Base-by-base conservation (phyloP, 1,140 invertebrate genomes). In the Bathynomus jamesi region DNA sequence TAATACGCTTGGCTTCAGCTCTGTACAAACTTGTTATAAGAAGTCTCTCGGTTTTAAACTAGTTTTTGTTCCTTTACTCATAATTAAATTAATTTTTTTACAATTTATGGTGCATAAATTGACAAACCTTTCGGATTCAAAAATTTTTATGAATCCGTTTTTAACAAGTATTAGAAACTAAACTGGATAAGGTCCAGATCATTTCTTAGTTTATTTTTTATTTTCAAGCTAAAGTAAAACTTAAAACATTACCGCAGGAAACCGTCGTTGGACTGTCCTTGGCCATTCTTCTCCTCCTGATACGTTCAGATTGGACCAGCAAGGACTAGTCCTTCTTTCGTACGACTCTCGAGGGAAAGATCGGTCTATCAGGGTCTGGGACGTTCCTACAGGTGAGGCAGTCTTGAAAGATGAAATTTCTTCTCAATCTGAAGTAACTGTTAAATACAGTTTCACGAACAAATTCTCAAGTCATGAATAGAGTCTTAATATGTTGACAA, bases 201-300 rank as follows among this genome's bases (percentile, higher is more conserved):
- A n/a, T n/a, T n/a, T n/a, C n/a, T n/a, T n/a, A n/a, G n/a, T n/a
- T n/a, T n/a, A n/a, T n/a, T n/a, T n/a, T n/a, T n/a, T 53, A 53
- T 53, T 53, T 53, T 53, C 21, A 53, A 53, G n/a, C n/a, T n/a
- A n/a, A n/a, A n/a, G n/a, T n/a, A n/a, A n/a, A n/a, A n/a, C n/a
- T n/a, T n/a, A n/a, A n/a, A n/a, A n/a, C n/a, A n/a, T n/a, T 69
- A 53, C 53, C 13, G 30, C 78, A 89, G 88, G 88, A 13, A 88
- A 89, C 79, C 89, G 88, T 76, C 84, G 89, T n/a, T 86, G 87
- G 81, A 89, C 86, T 4, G 81, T 93, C 40, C 83, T 85, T 72
- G 91, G 91, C 0, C 91, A 93, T 82, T 89, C 87, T 76, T 87
- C 89, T 2, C 89, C 91, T 2, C 88, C 89, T 0, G 89, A 89